Conservation (phyloP, 2,797 vertebrate species). For the Takifugu ocellatus region DNA sequence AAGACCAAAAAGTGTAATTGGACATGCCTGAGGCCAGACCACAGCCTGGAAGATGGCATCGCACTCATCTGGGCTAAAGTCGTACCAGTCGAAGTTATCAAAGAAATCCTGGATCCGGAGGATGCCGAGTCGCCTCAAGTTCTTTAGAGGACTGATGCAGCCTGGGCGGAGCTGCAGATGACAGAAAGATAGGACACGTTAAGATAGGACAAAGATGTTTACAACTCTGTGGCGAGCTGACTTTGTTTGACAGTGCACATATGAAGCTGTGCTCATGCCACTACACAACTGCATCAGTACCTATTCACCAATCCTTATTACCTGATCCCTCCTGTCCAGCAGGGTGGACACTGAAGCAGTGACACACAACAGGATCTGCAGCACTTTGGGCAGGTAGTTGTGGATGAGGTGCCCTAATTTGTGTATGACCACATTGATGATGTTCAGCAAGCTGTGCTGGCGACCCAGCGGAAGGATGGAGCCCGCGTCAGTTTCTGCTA, state of each 20-base stretch:
- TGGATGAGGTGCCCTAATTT: conserved; percentile 90
- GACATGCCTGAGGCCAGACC: conserved; percentile 90
- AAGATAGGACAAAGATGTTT: not conserved
- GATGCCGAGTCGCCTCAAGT: conserved; percentile 88
- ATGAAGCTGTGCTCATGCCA: no score
- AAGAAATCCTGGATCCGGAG: conserved; percentile 89
- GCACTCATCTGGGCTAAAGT: conserved; percentile 85
- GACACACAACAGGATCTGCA: conserved; percentile 92
- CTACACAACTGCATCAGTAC: no score
- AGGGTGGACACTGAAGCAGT: conserved; percentile 78
- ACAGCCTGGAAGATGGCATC: conserved; percentile 86
- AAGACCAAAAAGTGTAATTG: not conserved
- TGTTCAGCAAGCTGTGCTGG: conserved; percentile 89
- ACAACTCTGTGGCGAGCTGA: not conserved
- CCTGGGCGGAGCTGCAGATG: conserved; percentile 80
- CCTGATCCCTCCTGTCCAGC: conserved; percentile 86
- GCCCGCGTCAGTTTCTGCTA: conserved; percentile 75
- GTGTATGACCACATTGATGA: conserved; percentile 85
- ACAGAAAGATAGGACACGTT: not conserved
- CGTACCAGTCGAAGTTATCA: conserved; percentile 83
- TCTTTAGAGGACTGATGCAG: conserved; percentile 89
- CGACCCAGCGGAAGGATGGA: conserved; percentile 90
- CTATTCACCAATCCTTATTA: conserved; percentile 35
- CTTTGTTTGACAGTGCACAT: no score
- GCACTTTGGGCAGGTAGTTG: conserved; percentile 83